A percentile compares a stretch with the other conserved stretches of the same genome.
Conservation (phyloP, 2,113 vertebrate genomes). For the Microcebus griseorufus region DNA sequence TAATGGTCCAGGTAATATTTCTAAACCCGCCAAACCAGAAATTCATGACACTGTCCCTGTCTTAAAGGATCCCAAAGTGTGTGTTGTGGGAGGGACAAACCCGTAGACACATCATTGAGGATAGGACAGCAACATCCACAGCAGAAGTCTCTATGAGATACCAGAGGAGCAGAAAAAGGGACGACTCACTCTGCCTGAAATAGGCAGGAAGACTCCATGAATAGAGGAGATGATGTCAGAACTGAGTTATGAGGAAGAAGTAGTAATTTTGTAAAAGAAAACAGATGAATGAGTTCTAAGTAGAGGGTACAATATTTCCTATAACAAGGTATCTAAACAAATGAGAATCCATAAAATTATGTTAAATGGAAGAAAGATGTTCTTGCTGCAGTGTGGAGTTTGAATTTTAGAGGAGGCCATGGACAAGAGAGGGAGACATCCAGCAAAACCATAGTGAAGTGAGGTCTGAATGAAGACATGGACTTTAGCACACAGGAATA, state of each 20-base stretch:
- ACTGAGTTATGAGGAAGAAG: not conserved
- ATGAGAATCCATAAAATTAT: not conserved
- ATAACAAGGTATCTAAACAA: not conserved
- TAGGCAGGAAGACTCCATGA: fast-evolving
- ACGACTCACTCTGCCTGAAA: not conserved
- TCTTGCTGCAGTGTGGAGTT: not conserved
- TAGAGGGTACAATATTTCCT: not conserved
- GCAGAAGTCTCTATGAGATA: not conserved
- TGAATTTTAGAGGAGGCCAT: not conserved
- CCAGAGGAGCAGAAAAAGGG: fast-evolving
- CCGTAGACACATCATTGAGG: fast-evolving
- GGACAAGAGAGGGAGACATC: not conserved
- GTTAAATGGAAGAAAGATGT: not conserved
- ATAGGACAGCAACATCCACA: not conserved
- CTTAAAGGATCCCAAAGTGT: not conserved
- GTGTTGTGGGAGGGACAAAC: not conserved
- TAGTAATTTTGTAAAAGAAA: not conserved
- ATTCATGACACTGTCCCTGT: not conserved
- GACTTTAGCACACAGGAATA: not conserved
- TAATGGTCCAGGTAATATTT: not conserved
- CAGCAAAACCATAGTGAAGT: not conserved
- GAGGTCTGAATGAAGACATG: not conserved
- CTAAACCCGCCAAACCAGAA: not conserved
- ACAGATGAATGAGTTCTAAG: not conserved
- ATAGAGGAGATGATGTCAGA: not conserved